phyloP scores from a whole-genome alignment of 2,113 vertebrate genomes.

The Theristicus caerulescens region DNA sequence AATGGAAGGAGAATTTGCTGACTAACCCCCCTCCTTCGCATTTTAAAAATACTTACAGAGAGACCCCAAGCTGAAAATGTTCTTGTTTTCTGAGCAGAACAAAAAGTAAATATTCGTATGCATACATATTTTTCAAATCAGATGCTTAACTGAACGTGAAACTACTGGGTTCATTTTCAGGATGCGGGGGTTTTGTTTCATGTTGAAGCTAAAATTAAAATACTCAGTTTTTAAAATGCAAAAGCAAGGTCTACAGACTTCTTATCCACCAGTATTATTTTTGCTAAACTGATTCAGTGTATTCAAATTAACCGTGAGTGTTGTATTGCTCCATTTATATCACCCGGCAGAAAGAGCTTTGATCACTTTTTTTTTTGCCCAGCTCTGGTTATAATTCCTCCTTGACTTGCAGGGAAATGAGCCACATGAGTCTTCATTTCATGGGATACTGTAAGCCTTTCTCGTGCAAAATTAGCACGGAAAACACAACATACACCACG shows the following conservation, averaged over 20 bases:
- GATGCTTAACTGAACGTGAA: background rate
- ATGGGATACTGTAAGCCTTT: background rate
- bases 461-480: background rate
- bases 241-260: background rate
- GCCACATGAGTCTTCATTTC: background rate
- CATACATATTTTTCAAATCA: background rate
- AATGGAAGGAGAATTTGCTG: constrained; percentile 4
- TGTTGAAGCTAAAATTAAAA: constrained; percentile 15
- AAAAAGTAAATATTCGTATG: background rate
- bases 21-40: background rate
- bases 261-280: background rate
- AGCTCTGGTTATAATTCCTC: background rate
- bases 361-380: background rate
- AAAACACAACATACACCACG: background rate
- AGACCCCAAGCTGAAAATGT: background rate
- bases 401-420: background rate
- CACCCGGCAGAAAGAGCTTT: background rate
- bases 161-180: background rate
- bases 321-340: background rate
- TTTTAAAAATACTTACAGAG: background rate
- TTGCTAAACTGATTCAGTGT: background rate
- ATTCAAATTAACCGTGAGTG: background rate
- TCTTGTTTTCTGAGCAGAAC: background rate
- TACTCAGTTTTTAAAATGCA: background rate
- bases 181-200: background rate